Evolutionary conservation across 2,888 invertebrate genomes (phyloP), one percentile per base, ranked within the genome.

Genomic region (Pristionchus fissidentatus): DNA sequence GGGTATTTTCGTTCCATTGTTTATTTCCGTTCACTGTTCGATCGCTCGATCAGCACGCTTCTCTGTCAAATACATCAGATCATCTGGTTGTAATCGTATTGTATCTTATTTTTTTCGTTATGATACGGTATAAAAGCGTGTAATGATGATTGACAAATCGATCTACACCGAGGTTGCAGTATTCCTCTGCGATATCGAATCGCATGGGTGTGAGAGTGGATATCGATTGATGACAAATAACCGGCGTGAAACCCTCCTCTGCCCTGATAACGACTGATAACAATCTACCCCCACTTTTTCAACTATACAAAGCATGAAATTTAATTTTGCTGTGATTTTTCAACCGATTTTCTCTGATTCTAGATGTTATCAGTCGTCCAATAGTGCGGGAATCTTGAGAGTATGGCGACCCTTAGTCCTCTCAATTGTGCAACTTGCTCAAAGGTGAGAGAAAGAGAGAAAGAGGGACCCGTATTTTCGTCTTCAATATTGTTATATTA

Each of bases 231-330:
- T n/a, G 55, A 70, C 43, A 41, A 70, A 41, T 70, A 70, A 70
- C 26, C 38, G 43, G 70, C 38, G 70, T 70, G 70, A 70, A 70
- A 41, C 19, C 41, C 70, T 41, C 22, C 55, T 19, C n/a, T n/a
- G n/a, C 60, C 62, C 15, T 66, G 70, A 70, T 70, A 70, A 70
- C 70, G 70, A 70, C 70, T 70, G 70, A 70, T 70, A 70, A 70
- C 70, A 70, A n/a, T 43, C 70, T 70, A 8, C 38, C 66, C 70
- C 70, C n/a, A n/a, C n/a, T n/a, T n/a, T n/a, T n/a, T 70, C 70
- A 70, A 70, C 70, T 62, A 35, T 62, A 38, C 66, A 35, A 70
- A 41, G 70, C 70, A 43, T 70, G 70, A 10, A 13, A 26, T 70
- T 70, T 7, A 41, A 26, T 13, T 70, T 70, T 70, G 26, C 38